Evolutionary conservation across 2,888 invertebrate species (phyloP), one percentile per base, ranked within the genome.

Genomic region (Zygothrica quintamaculata): DNA sequence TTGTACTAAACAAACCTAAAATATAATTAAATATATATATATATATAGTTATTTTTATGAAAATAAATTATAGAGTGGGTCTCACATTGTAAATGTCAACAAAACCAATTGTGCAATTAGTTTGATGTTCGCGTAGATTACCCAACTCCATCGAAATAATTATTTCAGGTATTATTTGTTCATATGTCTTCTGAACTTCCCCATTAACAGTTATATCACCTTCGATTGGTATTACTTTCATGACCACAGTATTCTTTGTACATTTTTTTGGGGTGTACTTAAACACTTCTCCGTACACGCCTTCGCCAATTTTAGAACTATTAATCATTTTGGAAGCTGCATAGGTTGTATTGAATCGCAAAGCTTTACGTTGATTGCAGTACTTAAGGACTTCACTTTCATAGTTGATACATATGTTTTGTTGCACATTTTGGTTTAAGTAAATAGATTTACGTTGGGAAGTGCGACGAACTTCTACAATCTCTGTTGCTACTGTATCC

Each of bases 271-370:
- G 48, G 26, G 91, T 89, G 60, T 93, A 93, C 70, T 95, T 92
- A 90, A 96, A 99, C 5, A 98, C 98, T 91, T 99, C 99, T 1
- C 98, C 98, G 89, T 96, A 99, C 12, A 97, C 96, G 26, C 99
- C 99, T 92, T 99, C 99, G 43, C 98, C 99, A 74, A 99, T 96
- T 92, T 99, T 99, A 88, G 93, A 93, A 88, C 95, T 94, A 74
- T 94, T 92, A 76, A 93, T 92, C 84, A 96, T 91, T 55, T 92
- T 92, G 67, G 94, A 90, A 81, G 93, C 92, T 68, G 94, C 93
- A 91, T 95, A 96, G 89, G 93, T 93, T 91, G 93, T 92, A 90
- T 93, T 92, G 92, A 96, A 96, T 59, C 91, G 90, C 70, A 94
- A 84, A 37, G 93, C 92, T 72, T 93, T 92, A 16, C 92, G 90